A percentile compares a stretch with the other conserved stretches of the same genome.
Evolutionary conservation across 2,888 invertebrate genomes (phyloP).

Genomic region (Chironomus tentans): DNA sequence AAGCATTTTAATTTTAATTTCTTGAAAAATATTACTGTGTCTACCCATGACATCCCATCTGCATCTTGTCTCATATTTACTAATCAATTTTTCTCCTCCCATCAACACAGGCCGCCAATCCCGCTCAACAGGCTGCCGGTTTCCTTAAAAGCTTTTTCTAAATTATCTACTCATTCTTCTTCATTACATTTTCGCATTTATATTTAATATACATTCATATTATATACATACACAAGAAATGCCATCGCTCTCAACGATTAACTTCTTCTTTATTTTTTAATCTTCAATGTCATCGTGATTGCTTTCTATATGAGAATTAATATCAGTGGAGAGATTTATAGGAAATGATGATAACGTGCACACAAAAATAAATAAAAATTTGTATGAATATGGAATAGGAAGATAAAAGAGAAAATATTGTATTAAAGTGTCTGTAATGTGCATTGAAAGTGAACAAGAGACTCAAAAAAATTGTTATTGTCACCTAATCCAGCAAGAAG

Average conservation of each 20-base stretch:
- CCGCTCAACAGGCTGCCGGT: conserved; percentile 53
- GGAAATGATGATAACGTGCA: no score
- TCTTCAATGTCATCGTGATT: conserved; percentile 9
- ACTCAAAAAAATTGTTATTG: no score
- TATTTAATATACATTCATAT: not conserved
- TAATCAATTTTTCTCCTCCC: conserved; percentile 4
- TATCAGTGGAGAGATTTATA: no score
- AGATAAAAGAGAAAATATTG: no score
- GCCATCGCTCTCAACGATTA: not conserved
- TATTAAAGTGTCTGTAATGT: no score
- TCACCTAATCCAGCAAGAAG: no score
- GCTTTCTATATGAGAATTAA: not conserved
- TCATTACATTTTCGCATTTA: conserved; percentile 25
- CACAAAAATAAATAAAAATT: no score
- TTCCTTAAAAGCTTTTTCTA: conserved; percentile 94
- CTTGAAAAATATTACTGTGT: not conserved
- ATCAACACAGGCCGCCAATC: conserved; percentile 31
- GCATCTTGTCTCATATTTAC: not conserved
- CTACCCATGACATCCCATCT: not conserved
- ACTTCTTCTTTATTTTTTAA: not conserved
- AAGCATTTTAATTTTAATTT: no score
- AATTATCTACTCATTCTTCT: conserved; percentile 35
- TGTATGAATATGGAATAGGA: no score
- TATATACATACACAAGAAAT: not conserved
- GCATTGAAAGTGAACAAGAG: no score